A percentile compares a stretch with the other conserved stretches of the same genome.
phyloP scores from a whole-genome alignment of 2,888 invertebrate genomes.

The Odontomyia ornata region DNA sequence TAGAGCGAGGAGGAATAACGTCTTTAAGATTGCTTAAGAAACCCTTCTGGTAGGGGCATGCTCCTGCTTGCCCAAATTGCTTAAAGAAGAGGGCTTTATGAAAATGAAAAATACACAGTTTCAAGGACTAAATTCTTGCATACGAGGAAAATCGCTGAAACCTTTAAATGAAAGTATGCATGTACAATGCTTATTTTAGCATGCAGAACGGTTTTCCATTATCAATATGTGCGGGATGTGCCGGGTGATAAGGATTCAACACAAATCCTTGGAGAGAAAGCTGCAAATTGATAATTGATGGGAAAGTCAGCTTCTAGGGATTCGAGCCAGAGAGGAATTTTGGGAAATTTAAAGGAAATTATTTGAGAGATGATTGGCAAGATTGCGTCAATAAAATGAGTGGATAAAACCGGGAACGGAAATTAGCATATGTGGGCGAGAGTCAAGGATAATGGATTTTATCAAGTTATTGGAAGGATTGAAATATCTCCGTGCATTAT shows the following conservation, averaged over 20 bases:
- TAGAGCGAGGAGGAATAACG: no score
- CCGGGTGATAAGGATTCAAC: slow-evolving; percentile 30
- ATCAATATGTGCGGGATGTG: slow-evolving; percentile 16
- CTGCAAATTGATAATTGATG: slow-evolving; percentile 27
- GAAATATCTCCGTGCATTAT: no score
- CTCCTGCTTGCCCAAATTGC: not conserved
- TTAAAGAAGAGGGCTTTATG: not conserved
- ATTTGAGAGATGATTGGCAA: not conserved
- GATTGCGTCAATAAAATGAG: no score
- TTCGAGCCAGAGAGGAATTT: not conserved
- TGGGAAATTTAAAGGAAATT: slow-evolving; percentile 22
- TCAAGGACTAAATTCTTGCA: not conserved
- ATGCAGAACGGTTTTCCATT: not conserved
- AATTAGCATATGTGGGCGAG: no score
- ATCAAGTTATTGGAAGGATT: no score
- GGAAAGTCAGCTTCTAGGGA: not conserved
- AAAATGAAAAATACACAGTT: not conserved
- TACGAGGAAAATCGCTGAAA: no score
- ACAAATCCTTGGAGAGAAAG: slow-evolving; percentile 24
- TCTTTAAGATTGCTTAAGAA: no score
- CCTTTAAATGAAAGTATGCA: no score
- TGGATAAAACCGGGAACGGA: no score
- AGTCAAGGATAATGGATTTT: no score
- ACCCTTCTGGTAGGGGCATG: no score
- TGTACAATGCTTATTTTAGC: no score